A percentile compares a stretch with the other conserved stretches of the same genome.
Conservation (phyloP, 1,140 invertebrate genomes). For the Pentalonia nigronervosa region DNA sequence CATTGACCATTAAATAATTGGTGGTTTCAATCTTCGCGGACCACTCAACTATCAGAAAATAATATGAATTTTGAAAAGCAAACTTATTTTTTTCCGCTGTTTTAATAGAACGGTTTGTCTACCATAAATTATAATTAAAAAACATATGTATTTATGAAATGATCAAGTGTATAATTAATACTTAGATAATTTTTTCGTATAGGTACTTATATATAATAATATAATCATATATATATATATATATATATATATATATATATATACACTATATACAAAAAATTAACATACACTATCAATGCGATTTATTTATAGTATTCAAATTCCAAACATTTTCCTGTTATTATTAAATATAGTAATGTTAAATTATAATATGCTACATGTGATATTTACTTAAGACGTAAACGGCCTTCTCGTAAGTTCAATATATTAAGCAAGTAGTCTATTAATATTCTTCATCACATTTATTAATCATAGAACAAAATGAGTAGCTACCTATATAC, state of each 20-base stretch:
- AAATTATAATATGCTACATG: neutral
- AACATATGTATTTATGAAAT: neutral
- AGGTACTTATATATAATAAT: too few relatives aligned
- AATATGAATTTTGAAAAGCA: too few relatives aligned
- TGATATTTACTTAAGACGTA: neutral
- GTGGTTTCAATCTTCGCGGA: too few relatives aligned
- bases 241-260: too few relatives aligned
- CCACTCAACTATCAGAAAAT: too few relatives aligned
- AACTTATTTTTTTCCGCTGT: too few relatives aligned
- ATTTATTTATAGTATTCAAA: constrained; percentile 22
- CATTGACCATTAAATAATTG: too few relatives aligned
- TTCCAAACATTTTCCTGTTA: constrained; percentile 1
- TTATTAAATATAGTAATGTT: neutral
- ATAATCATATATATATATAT: too few relatives aligned
- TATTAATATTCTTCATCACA: neutral
- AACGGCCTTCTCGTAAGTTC: neutral
- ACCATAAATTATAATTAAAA: neutral
- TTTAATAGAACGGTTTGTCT: too few relatives aligned
- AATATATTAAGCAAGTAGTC: neutral
- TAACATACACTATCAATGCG: neutral
- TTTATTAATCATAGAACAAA: neutral
- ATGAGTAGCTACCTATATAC: neutral
- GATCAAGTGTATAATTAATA: neutral
- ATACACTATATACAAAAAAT: neutral
- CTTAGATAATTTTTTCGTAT: neutral